These are phyloP conservation scores for Taphrorychus bicolor DNA, from an alignment of 2,888 invertebrate genomes.

Conservation along the genomic window DNA sequence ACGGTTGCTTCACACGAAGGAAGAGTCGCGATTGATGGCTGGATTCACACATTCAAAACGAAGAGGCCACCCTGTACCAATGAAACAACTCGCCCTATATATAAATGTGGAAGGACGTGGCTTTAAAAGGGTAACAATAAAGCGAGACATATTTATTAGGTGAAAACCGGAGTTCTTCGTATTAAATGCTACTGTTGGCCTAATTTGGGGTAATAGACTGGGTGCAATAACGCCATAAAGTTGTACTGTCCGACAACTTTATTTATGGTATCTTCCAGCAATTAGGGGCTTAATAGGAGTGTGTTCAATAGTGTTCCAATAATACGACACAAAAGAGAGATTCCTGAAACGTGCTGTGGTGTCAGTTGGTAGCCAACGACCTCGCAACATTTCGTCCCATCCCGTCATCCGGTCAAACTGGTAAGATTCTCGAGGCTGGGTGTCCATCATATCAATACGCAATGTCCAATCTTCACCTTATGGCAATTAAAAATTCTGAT, in stretches of 20 bases:
- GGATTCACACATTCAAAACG: too few species aligned
- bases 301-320: neutral
- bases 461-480: constrained; percentile 36
- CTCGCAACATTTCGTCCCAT: neutral
- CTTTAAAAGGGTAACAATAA: neutral
- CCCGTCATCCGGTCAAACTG: constrained; percentile 11
- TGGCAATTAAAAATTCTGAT: constrained; percentile 54
- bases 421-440: constrained; percentile 8
- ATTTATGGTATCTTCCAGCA: neutral
- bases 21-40: neutral
- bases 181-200: constrained; percentile 1
- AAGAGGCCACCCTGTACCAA: neutral
- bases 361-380: neutral
- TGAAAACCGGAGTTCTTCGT: neutral
- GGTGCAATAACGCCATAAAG: neutral
- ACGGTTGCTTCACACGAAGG: neutral
- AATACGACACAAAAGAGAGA: neutral
- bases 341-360: neutral
- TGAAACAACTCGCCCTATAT: neutral
- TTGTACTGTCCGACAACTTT: neutral
- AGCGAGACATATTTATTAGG: constrained; percentile 2
- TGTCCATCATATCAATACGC: constrained; percentile 10
- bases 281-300: neutral
- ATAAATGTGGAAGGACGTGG: neutral
- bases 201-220: constrained; percentile 3